Percentiles rank a stretch among this genome's conserved stretches.
Conservation (phyloP, 2,797 vertebrate genomes). For the Pogonophryne albipinna region DNA sequence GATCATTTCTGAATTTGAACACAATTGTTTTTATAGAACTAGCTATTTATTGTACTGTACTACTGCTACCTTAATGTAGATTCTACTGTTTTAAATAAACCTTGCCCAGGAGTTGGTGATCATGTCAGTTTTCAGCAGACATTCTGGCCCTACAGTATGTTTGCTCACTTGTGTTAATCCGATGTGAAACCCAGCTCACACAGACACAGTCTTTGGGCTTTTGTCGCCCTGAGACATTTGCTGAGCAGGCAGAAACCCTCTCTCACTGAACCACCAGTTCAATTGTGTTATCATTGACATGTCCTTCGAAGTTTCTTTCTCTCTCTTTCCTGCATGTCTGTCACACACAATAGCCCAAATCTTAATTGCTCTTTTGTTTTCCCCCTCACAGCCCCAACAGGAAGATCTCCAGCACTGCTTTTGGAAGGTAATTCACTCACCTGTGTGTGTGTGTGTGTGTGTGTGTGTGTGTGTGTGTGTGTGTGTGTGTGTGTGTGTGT, state of each 20-base stretch:
- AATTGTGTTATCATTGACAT: constrained; percentile 47
- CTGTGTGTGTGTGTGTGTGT: constrained; percentile 2
- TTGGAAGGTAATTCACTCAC: constrained; percentile 90
- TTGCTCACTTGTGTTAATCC: constrained; percentile 44
- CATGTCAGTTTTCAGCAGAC: neutral
- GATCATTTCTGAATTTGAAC: neutral
- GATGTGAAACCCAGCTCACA: constrained; percentile 32
- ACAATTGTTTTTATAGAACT: neutral
- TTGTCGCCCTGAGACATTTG: constrained; percentile 49
- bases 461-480: neutral
- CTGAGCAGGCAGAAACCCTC: constrained; percentile 62
- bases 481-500: constrained; percentile 15
- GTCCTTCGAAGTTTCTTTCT: constrained; percentile 48
- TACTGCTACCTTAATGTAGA: neutral
- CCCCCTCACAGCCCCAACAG: constrained; percentile 89
- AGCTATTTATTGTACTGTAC: no score
- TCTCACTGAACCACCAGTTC: constrained; percentile 34
- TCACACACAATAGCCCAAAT: constrained; percentile 23
- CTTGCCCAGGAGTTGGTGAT: neutral
- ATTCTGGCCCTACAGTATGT: constrained; percentile 7
- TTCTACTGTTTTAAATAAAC: neutral
- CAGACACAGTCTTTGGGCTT: constrained; percentile 39
- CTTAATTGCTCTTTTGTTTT: constrained; percentile 37
- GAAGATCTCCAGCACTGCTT: constrained; percentile 97
- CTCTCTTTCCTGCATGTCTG: constrained; percentile 15